Evolutionary conservation across 2,888 invertebrate species (phyloP).

Genomic region (Drosophila neotestacea): DNA sequence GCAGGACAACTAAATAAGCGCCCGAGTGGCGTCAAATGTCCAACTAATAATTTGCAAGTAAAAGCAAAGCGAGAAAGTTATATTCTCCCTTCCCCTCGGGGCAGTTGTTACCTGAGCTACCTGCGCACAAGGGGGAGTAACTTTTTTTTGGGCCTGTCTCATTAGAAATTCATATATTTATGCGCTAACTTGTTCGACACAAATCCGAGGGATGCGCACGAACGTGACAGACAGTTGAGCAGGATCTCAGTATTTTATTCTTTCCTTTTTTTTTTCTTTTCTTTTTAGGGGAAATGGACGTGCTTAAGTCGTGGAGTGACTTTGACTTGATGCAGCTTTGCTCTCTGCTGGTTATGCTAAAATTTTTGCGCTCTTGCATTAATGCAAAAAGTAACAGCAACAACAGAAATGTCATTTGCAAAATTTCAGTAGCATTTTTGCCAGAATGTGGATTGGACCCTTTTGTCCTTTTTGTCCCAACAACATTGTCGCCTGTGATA

Average conservation of each 20-base stretch:
- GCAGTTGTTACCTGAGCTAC: slow-evolving; percentile 27
- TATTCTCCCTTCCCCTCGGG: neutral
- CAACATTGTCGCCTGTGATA: slow-evolving; percentile 58
- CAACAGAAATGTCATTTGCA: slow-evolving; percentile 49
- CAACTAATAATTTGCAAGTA: slow-evolving; percentile 71
- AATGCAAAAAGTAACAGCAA: slow-evolving; percentile 33
- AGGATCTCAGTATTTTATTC: neutral
- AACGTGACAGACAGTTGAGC: slow-evolving; percentile 56
- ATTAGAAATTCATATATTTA: slow-evolving; percentile 75
- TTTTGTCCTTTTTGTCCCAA: slow-evolving; percentile 2
- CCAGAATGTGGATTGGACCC: slow-evolving; percentile 14
- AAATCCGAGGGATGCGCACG: slow-evolving; percentile 50
- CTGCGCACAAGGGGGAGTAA: neutral
- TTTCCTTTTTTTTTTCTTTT: slow-evolving; percentile 5
- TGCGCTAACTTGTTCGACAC: slow-evolving; percentile 59
- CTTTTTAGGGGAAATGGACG: slow-evolving; percentile 9
- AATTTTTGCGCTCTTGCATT: slow-evolving; percentile 55
- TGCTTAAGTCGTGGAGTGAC: slow-evolving; percentile 40
- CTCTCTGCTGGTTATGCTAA: slow-evolving; percentile 44
- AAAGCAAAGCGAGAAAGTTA: slow-evolving; percentile 45
- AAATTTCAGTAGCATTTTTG: slow-evolving; percentile 55
- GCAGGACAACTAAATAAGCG: slow-evolving; percentile 33
- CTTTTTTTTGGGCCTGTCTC: slow-evolving; percentile 32
- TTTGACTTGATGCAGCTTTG: slow-evolving; percentile 32
- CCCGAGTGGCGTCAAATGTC: slow-evolving; percentile 62